phyloP scores from a whole-genome alignment of 2,113 vertebrate species.

The Chaenogobius annularis region DNA sequence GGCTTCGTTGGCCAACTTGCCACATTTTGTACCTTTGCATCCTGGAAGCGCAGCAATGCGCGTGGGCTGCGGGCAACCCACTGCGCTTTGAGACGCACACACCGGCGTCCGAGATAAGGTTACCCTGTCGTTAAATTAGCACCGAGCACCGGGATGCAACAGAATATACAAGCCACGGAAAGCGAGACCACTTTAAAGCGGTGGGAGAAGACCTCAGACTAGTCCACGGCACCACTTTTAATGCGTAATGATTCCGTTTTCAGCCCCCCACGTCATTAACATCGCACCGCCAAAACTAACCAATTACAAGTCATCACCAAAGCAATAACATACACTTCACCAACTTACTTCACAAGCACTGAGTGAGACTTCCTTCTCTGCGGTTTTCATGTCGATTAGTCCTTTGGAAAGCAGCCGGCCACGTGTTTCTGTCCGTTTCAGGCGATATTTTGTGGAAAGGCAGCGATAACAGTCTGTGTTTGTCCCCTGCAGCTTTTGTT shows the following conservation, averaged over 20 bases:
- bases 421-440: slow-evolving; percentile 57
- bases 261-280: background rate
- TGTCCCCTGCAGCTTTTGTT: slow-evolving; percentile 60
- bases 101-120: slow-evolving; percentile 7
- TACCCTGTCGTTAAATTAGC: slow-evolving; percentile 1
- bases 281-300: background rate
- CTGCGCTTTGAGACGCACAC: background rate
- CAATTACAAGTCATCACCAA: background rate
- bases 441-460: slow-evolving; percentile 28
- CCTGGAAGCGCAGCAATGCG: background rate
- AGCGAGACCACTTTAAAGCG: slow-evolving; percentile 1
- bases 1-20: background rate
- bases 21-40: slow-evolving; percentile 5
- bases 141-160: background rate
- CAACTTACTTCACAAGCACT: slow-evolving; percentile 71
- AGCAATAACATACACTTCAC: background rate
- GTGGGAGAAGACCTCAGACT: background rate
- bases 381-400: slow-evolving; percentile 50
- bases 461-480: slow-evolving; percentile 30
- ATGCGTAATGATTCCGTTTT: background rate
- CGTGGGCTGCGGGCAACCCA: background rate
- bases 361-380: slow-evolving; percentile 21
- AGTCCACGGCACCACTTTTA: background rate
- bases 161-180: background rate
- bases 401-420: slow-evolving; percentile 63